Evolutionary conservation across 2,113 vertebrate species (phyloP).

Genomic region (Nothocercus nigrocapillus): DNA sequence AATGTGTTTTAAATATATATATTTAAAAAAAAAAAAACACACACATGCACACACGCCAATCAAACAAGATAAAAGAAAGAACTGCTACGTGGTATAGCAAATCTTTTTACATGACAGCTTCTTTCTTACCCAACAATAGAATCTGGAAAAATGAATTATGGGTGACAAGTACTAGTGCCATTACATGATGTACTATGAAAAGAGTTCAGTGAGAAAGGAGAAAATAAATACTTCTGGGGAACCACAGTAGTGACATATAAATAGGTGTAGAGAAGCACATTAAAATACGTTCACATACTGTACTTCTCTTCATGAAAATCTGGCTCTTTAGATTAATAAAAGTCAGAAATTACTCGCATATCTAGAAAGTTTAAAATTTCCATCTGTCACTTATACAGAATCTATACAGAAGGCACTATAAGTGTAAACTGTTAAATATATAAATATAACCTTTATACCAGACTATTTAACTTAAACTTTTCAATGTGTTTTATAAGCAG

Average conservation of each 20-base stretch:
- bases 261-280: neutral
- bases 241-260: neutral
- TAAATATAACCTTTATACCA: conserved; percentile 9
- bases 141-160: neutral
- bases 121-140: neutral
- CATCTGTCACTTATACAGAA: neutral
- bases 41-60: too few species aligned
- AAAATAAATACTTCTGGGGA: neutral
- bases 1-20: neutral
- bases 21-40: neutral
- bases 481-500: neutral
- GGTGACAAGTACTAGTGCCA: neutral
- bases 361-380: neutral
- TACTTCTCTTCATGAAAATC: neutral
- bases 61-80: neutral
- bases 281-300: neutral
- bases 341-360: neutral
- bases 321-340: neutral
- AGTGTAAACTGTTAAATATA: neutral
- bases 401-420: neutral
- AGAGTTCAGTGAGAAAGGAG: neutral
- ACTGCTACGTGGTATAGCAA: accelerated
- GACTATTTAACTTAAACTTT: neutral
- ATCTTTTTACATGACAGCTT: neutral
- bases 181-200: neutral